A percentile compares a stretch with the other conserved stretches of the same genome.
Evolutionary conservation across 2,888 invertebrate species (phyloP).

Genomic region (Agelastica alni): DNA sequence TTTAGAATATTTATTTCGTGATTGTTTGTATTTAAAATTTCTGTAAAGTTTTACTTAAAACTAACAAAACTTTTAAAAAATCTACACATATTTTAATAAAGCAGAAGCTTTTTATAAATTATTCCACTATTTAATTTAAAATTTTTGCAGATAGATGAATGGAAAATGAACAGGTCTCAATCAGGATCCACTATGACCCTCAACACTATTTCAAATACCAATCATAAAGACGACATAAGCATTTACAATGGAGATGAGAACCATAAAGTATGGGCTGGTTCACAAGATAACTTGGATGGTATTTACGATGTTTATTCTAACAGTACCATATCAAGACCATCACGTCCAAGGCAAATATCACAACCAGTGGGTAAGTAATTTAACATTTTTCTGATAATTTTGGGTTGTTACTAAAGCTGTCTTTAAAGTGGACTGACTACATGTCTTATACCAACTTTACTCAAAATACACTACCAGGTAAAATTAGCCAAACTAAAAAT

Average conservation of each 20-base stretch:
- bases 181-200: constrained; percentile 66
- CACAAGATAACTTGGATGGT: constrained; percentile 73
- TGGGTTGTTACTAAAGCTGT: no score
- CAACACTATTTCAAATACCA: constrained; percentile 61
- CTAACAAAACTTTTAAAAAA: no score
- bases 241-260: constrained; percentile 91
- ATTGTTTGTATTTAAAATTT: no score
- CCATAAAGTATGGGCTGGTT: constrained; percentile 89
- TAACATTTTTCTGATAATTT: no score
- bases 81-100: no score
- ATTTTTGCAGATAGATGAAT: constrained; percentile 58
- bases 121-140: constrained; percentile 4
- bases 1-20: no score
- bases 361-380: constrained; percentile 62
- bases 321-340: constrained; percentile 66
- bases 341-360: constrained; percentile 80
- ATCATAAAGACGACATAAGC: constrained; percentile 74
- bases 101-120: no score
- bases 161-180: constrained; percentile 60
- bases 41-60: no score
- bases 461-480: no score
- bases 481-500: no score
- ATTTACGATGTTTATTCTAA: constrained; percentile 70
- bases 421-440: no score
- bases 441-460: no score